Evolutionary conservation across 2,797 vertebrate genomes (phyloP).

Genomic region (Hydrophis major): DNA sequence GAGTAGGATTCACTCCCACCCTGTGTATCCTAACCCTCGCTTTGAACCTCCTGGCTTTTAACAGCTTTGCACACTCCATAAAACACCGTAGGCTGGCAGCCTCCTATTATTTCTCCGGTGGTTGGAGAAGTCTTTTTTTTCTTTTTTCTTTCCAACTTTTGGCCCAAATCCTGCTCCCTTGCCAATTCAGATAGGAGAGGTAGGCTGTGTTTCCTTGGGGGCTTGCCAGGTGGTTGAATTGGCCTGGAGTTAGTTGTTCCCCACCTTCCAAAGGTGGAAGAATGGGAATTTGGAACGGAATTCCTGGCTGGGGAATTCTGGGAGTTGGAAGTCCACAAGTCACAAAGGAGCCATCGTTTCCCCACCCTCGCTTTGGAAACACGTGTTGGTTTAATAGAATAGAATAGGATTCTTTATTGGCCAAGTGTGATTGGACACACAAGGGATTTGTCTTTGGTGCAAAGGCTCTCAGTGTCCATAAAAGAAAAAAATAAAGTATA

Average conservation of each 20-base stretch:
- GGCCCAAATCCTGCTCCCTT: neutral
- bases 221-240: neutral
- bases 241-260: neutral
- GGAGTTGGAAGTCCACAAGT: neutral
- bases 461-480: too few species aligned
- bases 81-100: neutral
- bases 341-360: neutral
- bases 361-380: neutral
- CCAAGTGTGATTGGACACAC: too few species aligned
- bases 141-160: neutral
- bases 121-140: too few species aligned
- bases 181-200: neutral
- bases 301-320: neutral
- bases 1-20: constrained; percentile 37
- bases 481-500: too few species aligned
- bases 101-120: neutral
- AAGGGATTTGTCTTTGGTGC: too few species aligned
- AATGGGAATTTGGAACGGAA: neutral
- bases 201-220: neutral
- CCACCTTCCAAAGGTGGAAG: neutral
- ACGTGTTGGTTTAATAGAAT: too few species aligned
- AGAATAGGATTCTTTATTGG: too few species aligned
- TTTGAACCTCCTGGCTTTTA: neutral
- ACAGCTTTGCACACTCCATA: neutral
- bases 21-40: neutral